These are phyloP conservation scores for Strigops habroptila DNA, from an alignment of 2,113 vertebrate species.

Conservation along the genomic window DNA sequence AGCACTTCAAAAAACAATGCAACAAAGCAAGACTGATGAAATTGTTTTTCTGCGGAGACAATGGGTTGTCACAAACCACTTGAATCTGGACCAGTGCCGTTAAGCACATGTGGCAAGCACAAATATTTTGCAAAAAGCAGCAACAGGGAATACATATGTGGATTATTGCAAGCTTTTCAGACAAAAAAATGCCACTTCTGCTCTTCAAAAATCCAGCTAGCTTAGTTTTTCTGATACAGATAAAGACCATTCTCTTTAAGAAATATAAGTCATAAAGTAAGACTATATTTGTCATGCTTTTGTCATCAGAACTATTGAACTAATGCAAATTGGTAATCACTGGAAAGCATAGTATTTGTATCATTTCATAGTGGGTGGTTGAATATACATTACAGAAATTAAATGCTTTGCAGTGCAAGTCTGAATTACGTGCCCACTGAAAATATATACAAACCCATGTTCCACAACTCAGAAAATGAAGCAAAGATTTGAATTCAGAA, in stretches of 20 bases:
- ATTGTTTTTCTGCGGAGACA: constrained; percentile 13
- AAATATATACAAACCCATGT: background rate
- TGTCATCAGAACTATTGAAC: background rate
- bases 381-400: background rate
- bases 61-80: background rate
- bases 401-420: background rate
- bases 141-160: accelerated
- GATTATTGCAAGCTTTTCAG: background rate
- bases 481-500: background rate
- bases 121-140: background rate
- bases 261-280: background rate
- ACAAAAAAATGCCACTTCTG: background rate
- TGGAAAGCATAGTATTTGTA: background rate
- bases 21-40: constrained; percentile 14
- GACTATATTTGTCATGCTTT: background rate
- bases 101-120: background rate
- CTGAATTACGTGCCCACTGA: background rate
- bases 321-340: background rate
- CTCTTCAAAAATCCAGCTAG: background rate
- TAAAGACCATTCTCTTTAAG: background rate
- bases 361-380: background rate
- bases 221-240: background rate
- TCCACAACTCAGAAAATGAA: background rate
- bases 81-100: background rate
- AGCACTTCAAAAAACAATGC: background rate